A percentile compares a stretch with the other conserved stretches of the same genome.
These are phyloP conservation scores for Lepeophtheirus salmonis DNA, from an alignment of 1,140 invertebrate species.

Conservation along the genomic window DNA sequence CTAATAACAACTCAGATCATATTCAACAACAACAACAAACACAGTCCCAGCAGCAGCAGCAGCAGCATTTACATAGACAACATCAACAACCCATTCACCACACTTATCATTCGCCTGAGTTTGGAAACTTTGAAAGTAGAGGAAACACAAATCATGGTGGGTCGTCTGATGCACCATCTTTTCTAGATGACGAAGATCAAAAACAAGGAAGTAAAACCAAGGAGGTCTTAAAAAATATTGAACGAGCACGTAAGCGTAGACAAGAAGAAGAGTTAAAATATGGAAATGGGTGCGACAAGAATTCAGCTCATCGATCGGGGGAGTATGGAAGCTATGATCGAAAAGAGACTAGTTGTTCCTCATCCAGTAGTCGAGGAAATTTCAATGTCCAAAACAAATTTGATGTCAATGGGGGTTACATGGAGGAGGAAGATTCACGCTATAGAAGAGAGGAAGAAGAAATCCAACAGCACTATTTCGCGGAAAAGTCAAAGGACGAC, in stretches of 20 bases:
- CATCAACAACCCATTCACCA: background rate
- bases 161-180: background rate
- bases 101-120: too few species aligned
- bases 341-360: too few species aligned
- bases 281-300: background rate
- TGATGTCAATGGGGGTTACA: background rate
- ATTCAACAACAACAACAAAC: background rate
- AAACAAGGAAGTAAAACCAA: conserved; percentile 5
- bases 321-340: too few species aligned
- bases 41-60: background rate
- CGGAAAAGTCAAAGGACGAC: background rate
- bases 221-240: conserved; percentile 18
- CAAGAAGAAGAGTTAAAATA: conserved; percentile 17
- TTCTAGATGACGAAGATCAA: conserved; percentile 9
- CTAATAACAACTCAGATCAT: too few species aligned
- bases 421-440: background rate
- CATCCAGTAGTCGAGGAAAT: too few species aligned
- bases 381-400: too few species aligned
- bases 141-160: too few species aligned
- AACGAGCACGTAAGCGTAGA: conserved; percentile 11
- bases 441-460: background rate
- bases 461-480: background rate
- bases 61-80: background rate
- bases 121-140: too few species aligned
- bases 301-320: too few species aligned